phyloP scores from a whole-genome alignment of 2,888 invertebrate species.

The Beris chalybata region DNA sequence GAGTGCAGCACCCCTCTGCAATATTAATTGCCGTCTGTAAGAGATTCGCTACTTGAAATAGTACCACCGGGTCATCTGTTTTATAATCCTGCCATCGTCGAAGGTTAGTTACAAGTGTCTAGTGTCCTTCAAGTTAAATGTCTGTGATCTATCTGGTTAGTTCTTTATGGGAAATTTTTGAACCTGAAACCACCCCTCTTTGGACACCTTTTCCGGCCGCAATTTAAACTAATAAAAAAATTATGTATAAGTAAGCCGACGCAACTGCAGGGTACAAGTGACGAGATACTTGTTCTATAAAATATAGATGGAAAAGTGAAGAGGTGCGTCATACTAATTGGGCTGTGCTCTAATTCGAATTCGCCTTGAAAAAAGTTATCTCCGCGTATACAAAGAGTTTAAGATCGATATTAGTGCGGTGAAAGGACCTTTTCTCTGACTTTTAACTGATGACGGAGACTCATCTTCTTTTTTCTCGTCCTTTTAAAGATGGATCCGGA shows the following conservation, averaged over 20 bases:
- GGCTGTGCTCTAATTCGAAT: constrained; percentile 18
- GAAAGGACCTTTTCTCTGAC: background rate
- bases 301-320: background rate
- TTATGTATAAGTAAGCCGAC: too few relatives aligned
- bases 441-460: background rate
- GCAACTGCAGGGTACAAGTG: too few relatives aligned
- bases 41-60: too few relatives aligned
- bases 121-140: too few relatives aligned
- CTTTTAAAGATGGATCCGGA: constrained; percentile 19
- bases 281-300: too few relatives aligned
- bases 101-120: constrained; percentile 16
- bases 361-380: constrained; percentile 4
- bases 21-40: too few relatives aligned
- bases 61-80: constrained; percentile 1
- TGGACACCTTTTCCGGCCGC: too few relatives aligned
- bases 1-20: too few relatives aligned
- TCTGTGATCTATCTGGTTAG: too few relatives aligned
- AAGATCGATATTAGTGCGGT: background rate
- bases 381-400: background rate
- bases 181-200: too few relatives aligned
- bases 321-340: constrained; percentile 16
- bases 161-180: too few relatives aligned
- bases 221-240: too few relatives aligned
- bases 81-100: background rate
- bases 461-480: background rate